These are phyloP conservation scores for Condylura cristata DNA, from an alignment of 2,113 vertebrate genomes.

Conservation along the genomic window DNA sequence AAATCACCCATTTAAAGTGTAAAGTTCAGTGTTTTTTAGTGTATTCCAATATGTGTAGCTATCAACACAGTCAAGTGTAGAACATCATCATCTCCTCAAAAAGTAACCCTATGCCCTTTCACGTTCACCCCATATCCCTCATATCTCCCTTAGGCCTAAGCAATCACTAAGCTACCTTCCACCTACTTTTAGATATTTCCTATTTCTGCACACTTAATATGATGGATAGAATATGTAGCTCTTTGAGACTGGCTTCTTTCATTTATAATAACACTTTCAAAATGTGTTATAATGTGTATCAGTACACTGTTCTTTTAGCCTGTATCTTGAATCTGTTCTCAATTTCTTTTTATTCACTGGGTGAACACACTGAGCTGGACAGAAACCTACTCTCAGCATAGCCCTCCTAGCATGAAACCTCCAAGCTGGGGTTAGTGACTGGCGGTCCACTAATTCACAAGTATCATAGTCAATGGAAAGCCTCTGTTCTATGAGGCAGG, in stretches of 20 bases:
- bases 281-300: neutral
- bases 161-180: neutral
- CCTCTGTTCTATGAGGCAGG: neutral
- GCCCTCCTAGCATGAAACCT: neutral
- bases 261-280: neutral
- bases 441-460: neutral
- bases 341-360: neutral
- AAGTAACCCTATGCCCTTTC: neutral
- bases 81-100: neutral
- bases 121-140: neutral
- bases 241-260: neutral
- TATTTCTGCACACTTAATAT: neutral
- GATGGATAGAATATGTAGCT: neutral
- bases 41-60: neutral
- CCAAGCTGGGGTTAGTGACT: neutral
- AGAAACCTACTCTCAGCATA: neutral
- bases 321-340: neutral
- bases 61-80: neutral
- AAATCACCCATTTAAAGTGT: neutral
- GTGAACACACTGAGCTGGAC: neutral
- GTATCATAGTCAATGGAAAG: neutral
- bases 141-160: neutral
- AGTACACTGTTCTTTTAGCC: neutral
- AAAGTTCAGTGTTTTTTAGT: neutral
- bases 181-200: neutral